These are phyloP conservation scores for Eristalis intricaria DNA, from an alignment of 2,888 invertebrate species.

Conservation along the genomic window DNA sequence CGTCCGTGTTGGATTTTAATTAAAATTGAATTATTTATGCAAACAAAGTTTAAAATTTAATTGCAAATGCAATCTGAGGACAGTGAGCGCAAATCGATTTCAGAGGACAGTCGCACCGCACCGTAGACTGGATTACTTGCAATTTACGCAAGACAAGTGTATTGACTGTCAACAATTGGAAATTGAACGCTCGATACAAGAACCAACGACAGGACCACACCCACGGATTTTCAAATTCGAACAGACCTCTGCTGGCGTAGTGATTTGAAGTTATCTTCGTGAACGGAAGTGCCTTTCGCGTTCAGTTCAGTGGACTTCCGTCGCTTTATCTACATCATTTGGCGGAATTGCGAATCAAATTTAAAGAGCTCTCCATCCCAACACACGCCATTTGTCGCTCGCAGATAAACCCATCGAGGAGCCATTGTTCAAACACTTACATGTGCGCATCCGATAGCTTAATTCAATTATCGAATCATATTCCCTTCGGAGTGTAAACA, in stretches of 20 bases:
- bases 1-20: conserved; percentile 50
- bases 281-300: not conserved
- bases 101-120: not conserved
- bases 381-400: not conserved
- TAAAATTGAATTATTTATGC: conserved; percentile 61
- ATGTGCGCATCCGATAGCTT: conserved; percentile 41
- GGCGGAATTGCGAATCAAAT: not conserved
- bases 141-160: not conserved
- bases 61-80: conserved; percentile 22
- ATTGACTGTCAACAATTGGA: conserved; percentile 8
- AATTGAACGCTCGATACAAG: conserved; percentile 3
- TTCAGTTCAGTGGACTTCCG: not conserved
- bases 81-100: conserved; percentile 22
- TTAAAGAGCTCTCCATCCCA: not conserved
- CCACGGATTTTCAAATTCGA: not conserved
- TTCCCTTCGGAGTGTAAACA: conserved; percentile 44
- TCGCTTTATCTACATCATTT: not conserved
- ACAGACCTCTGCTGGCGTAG: not conserved
- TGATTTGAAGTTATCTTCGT: not conserved
- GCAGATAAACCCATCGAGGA: conserved; percentile 6
- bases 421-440: conserved; percentile 28
- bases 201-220: not conserved
- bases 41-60: conserved; percentile 40
- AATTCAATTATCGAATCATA: conserved; percentile 55
- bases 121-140: not conserved